Percentiles rank a stretch among this genome's conserved stretches.
phyloP scores from a whole-genome alignment of 1,140 invertebrate species.

The Leucophenga varia region DNA sequence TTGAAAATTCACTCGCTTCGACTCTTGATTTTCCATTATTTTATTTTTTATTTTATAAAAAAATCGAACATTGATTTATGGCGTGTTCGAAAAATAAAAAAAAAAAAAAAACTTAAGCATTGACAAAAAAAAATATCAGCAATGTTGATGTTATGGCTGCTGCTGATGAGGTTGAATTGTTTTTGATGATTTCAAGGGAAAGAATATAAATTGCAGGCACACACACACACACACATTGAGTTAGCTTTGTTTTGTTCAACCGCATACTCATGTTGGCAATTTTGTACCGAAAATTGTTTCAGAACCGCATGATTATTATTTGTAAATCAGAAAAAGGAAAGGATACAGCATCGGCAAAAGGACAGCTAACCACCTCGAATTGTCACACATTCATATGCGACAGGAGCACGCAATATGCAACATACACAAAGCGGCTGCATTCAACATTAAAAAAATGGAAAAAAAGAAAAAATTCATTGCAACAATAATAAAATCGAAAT shows the following conservation, averaged over 20 bases:
- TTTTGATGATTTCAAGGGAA: conserved; percentile 35
- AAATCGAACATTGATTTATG: conserved; percentile 27
- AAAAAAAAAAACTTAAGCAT: conserved; percentile 6
- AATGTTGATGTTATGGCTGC: conserved; percentile 25
- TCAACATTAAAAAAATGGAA: background rate
- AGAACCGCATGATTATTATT: no score
- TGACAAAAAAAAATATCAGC: conserved; percentile 22
- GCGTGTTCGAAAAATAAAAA: conserved; percentile 9
- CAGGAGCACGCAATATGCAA: no score
- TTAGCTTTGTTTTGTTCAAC: no score
- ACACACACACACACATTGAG: conserved; percentile 10
- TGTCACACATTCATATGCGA: no score
- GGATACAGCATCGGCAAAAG: no score
- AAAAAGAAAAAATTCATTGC: background rate
- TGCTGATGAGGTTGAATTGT: conserved; percentile 50
- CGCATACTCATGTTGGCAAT: no score
- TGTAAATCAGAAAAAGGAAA: no score
- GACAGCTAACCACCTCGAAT: no score
- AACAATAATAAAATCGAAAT: background rate
- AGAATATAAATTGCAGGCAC: background rate
- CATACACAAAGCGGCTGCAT: no score
- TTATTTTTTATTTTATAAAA: conserved; percentile 5
- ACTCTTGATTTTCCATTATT: conserved; percentile 8
- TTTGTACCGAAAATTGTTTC: no score
- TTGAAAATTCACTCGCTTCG: conserved; percentile 3